Conservation (phyloP, 2,797 vertebrate species). For the Brachymystax lenok region DNA sequence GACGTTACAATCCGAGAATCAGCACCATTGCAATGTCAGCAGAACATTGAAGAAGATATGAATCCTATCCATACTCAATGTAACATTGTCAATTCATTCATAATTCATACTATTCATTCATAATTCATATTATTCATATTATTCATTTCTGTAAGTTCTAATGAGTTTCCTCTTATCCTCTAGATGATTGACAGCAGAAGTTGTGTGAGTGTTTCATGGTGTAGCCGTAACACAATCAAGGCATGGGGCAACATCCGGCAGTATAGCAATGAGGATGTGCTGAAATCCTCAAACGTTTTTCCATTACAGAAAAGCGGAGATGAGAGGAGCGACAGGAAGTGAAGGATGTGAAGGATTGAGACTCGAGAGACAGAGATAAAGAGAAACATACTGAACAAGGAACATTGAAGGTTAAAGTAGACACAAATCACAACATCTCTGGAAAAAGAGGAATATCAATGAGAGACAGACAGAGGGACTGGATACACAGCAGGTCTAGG, state of each 20-base stretch:
- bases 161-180: constrained; percentile 12
- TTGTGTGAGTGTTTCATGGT: constrained; percentile 28
- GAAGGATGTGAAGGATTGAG: constrained; percentile 18
- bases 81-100: constrained; percentile 25
- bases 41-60: constrained; percentile 1
- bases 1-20: background rate
- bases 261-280: constrained; percentile 31
- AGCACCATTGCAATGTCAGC: constrained; percentile 13
- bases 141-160: constrained; percentile 22
- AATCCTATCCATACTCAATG: constrained; percentile 11
- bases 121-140: background rate
- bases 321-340: constrained; percentile 47
- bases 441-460: background rate
- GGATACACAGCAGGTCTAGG: background rate
- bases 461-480: background rate
- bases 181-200: constrained; percentile 39
- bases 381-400: constrained; percentile 6
- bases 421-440: background rate
- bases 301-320: constrained; percentile 48
- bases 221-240: constrained; percentile 18
- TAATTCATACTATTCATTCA: constrained; percentile 22
- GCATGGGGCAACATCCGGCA: constrained; percentile 32
- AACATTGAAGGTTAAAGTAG: background rate
- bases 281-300: constrained; percentile 28
- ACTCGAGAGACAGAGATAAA: constrained; percentile 33